Evolutionary conservation across 2,113 vertebrate species (phyloP), one percentile per base, ranked within the genome.

Genomic region (Alethe castanea): DNA sequence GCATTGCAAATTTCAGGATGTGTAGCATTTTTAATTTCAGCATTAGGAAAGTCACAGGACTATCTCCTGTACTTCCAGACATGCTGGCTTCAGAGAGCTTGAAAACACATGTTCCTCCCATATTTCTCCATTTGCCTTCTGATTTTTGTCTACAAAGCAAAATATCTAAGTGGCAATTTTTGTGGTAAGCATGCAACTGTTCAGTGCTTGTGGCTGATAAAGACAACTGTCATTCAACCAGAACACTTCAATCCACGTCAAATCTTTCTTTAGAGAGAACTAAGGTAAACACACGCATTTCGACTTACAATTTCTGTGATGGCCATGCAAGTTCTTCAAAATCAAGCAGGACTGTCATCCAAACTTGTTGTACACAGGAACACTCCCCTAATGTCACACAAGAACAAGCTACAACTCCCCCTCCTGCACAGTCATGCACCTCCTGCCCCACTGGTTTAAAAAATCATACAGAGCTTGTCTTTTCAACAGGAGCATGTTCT

Each of bases 391-490:
- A 36, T 50, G 31, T 48, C 64, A 45, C 57, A 72, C 10, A 47
- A 59, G 19, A 91, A 38, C 60, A 19, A 42, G 33, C 8, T 33
- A 36, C 71, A 53, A 50, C 12, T 22, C 15, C 25, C 20, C 17
- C 8, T 66, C 36, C 36, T 35, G 52, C 44, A 47, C 20, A 18
- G 40, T 25, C 57, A 11, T 1, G 31, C 35, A 62, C 14, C 26
- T 60, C 47, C 62, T 36, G 40, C 45, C 70, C 47, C 65, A 47
- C 29, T 3, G 11, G 22, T n/a, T 69, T 26, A 42, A 80, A 19
- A 26, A 60, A 20, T 5, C 45, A 56, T 0, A 2, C 0, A 1
- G 47, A 60, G 12, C n/a, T 33, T 33, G 22, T 31, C 36, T 67
- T 78, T 76, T 20, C 40, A 71, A 44, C n/a, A 72, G 14, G 4